Percentiles rank a stretch among this genome's conserved stretches.
These are phyloP conservation scores for Heliangelus exortis DNA, from an alignment of 2,797 vertebrate species.

Conservation along the genomic window DNA sequence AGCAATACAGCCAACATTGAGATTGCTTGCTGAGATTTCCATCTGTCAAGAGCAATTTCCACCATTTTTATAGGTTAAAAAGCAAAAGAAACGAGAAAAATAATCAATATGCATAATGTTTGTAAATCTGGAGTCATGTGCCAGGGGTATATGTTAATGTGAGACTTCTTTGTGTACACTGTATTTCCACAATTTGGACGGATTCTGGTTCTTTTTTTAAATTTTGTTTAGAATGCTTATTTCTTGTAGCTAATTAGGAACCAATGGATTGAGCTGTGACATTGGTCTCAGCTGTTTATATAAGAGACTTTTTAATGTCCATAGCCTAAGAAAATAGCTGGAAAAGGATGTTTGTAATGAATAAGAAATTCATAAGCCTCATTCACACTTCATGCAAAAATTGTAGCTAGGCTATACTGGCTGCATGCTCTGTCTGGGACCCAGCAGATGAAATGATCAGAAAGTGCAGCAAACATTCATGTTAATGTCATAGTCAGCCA, in stretches of 20 bases:
- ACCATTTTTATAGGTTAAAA: neutral
- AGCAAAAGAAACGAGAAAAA: neutral
- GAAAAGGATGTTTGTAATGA: neutral
- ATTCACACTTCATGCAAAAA: neutral
- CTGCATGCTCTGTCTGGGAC: neutral
- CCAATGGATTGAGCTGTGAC: neutral
- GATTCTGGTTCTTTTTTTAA: neutral
- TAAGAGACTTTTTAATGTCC: neutral
- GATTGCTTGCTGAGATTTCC: neutral
- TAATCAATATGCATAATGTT: neutral
- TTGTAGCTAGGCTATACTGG: neutral
- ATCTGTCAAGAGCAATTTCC: neutral
- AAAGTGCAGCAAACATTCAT: fast-evolving
- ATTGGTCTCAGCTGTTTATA: neutral
- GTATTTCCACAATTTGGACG: neutral
- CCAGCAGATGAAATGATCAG: neutral
- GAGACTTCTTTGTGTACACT: neutral
- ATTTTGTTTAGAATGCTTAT: neutral
- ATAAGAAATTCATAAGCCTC: neutral
- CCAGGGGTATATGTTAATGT: neutral
- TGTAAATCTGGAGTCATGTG: neutral
- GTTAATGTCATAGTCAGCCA: neutral
- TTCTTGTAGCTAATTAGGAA: neutral
- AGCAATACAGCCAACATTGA: neutral
- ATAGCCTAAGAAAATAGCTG: neutral